A percentile compares a stretch with the other conserved stretches of the same genome.
These are phyloP conservation scores for Bilobella aurantiaca DNA, from an alignment of 1,140 invertebrate genomes.

Conservation along the genomic window DNA sequence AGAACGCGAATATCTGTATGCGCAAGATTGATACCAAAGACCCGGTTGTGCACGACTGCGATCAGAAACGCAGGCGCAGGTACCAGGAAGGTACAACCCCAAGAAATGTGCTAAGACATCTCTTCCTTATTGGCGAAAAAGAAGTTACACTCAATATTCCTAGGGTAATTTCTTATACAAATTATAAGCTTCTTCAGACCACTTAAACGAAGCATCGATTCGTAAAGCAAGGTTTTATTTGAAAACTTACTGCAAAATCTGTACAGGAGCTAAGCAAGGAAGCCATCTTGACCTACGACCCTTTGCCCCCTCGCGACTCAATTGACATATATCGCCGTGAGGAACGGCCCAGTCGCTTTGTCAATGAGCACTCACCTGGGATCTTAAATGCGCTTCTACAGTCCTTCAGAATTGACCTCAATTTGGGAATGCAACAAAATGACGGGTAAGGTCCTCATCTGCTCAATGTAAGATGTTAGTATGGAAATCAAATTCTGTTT, in stretches of 20 bases:
- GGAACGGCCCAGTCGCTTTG: background rate
- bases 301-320: constrained; percentile 64
- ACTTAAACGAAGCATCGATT: too few relatives aligned
- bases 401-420: constrained; percentile 54
- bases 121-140: constrained; percentile 68
- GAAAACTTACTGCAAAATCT: background rate
- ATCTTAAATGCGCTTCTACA: constrained; percentile 53
- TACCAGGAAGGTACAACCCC: constrained; percentile 54
- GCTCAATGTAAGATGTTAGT: background rate
- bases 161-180: constrained; percentile 42
- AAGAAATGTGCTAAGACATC: constrained; percentile 62
- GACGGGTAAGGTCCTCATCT: constrained; percentile 1
- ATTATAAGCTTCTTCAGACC: too few relatives aligned
- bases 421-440: constrained; percentile 35
- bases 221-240: background rate
- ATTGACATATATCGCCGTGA: constrained; percentile 55
- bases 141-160: constrained; percentile 51
- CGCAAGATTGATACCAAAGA: constrained; percentile 53
- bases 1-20: constrained; percentile 55
- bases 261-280: constrained; percentile 46
- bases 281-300: constrained; percentile 67
- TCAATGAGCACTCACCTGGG: constrained; percentile 22
- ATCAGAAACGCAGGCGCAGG: constrained; percentile 49
- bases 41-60: constrained; percentile 50
- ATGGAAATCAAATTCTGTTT: constrained; percentile 5